phyloP scores from a whole-genome alignment of 2,113 vertebrate genomes.

The Hypomesus transpacificus region DNA sequence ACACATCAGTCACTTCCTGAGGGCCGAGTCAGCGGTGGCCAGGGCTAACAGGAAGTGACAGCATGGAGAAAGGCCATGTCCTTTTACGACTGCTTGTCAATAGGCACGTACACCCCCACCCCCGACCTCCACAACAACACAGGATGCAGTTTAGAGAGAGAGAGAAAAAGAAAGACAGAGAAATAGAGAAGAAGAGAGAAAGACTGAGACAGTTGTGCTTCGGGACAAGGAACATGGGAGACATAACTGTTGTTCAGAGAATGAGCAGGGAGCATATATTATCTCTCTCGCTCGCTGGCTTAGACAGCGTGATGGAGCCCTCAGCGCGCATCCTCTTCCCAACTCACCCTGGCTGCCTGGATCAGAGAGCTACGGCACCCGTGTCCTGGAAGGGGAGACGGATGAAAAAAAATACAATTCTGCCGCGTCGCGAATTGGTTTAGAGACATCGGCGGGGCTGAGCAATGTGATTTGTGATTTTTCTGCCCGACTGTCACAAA shows the following conservation, averaged over 20 bases:
- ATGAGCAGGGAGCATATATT: constrained; percentile 20
- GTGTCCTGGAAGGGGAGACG: constrained; percentile 44
- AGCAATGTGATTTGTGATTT: constrained; percentile 66
- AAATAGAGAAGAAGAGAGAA: constrained; percentile 18
- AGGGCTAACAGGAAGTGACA: constrained; percentile 26
- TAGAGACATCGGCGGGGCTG: constrained; percentile 59
- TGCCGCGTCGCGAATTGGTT: constrained; percentile 55
- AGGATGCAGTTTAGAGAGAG: neutral
- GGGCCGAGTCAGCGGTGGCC: neutral
- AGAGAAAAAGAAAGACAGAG: neutral
- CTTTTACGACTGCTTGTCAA: neutral
- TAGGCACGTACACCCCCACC: neutral
- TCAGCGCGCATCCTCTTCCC: constrained; percentile 12
- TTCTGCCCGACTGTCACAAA: constrained; percentile 75
- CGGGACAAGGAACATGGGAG: neutral
- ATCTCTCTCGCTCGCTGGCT: constrained; percentile 5
- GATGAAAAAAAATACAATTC: constrained; percentile 45
- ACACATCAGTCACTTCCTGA: neutral
- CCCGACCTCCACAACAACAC: neutral
- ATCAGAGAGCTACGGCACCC: constrained; percentile 47
- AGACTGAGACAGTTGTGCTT: neutral
- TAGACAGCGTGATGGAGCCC: constrained; percentile 30
- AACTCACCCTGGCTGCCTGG: constrained; percentile 16
- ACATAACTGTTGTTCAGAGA: neutral
- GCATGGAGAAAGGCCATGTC: constrained; percentile 2